A percentile compares a stretch with the other conserved stretches of the same genome.
Evolutionary conservation across 2,888 invertebrate genomes (phyloP).

Genomic region (Idaea straminata): DNA sequence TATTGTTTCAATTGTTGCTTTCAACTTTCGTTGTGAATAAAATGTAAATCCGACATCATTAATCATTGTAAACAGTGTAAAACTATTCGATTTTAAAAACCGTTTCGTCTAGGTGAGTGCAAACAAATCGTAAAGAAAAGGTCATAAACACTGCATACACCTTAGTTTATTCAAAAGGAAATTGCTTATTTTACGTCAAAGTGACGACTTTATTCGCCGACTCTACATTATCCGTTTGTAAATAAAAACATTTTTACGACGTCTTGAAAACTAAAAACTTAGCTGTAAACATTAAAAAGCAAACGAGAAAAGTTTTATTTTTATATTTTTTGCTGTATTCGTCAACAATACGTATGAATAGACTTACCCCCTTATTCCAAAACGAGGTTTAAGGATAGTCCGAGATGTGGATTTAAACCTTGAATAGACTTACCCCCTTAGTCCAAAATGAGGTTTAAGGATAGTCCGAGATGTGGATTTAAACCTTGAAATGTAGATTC

Average conservation of each 20-base stretch:
- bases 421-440: too few relatives aligned
- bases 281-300: constrained; percentile 7
- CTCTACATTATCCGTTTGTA: constrained; percentile 61
- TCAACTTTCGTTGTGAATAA: not conserved
- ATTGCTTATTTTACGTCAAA: constrained; percentile 76
- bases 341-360: not conserved
- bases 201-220: constrained; percentile 57
- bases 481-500: too few relatives aligned
- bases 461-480: too few relatives aligned
- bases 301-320: constrained; percentile 1
- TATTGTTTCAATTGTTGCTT: too few relatives aligned
- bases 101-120: constrained; percentile 44
- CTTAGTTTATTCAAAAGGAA: constrained; percentile 74
- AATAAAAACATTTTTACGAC: constrained; percentile 68
- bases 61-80: constrained; percentile 25
- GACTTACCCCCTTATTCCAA: too few relatives aligned
- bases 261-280: constrained; percentile 35
- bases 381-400: too few relatives aligned
- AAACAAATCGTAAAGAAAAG: constrained; percentile 71
- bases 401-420: too few relatives aligned
- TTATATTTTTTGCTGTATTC: constrained; percentile 1
- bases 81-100: constrained; percentile 63
- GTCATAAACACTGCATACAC: constrained; percentile 69
- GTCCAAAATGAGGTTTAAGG: too few relatives aligned
- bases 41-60: not conserved